Evolutionary conservation across 2,797 vertebrate genomes (phyloP).

Genomic region (Platyrinchus mystaceus): DNA sequence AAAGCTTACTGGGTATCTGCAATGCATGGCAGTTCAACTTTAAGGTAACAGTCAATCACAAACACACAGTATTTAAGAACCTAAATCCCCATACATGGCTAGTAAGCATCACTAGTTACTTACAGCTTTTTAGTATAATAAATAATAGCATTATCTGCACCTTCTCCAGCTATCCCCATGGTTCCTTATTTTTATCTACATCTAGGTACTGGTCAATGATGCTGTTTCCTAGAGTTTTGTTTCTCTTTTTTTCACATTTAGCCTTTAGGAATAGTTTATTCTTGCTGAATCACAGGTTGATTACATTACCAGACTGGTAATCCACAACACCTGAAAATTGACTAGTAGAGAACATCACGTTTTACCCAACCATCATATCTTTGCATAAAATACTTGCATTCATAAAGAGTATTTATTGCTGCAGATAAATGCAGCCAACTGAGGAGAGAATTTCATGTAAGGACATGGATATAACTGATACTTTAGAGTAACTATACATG

Average conservation of each 20-base stretch:
- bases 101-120: slow-evolving; percentile 8
- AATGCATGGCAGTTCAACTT: background rate
- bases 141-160: background rate
- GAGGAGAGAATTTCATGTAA: background rate
- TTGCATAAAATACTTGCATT: background rate
- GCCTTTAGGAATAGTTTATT: background rate
- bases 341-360: background rate
- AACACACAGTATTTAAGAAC: background rate
- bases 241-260: background rate
- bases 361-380: background rate
- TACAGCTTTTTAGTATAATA: slow-evolving; percentile 10
- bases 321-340: background rate
- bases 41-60: background rate
- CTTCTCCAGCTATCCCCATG: background rate
- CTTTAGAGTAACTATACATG: background rate
- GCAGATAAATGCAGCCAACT: background rate
- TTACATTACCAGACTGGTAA: background rate
- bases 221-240: background rate
- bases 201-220: background rate
- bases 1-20: background rate
- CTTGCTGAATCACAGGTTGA: background rate
- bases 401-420: background rate
- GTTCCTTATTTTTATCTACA: slow-evolving; percentile 12
- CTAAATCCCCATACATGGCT: background rate
- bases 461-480: background rate